These are phyloP conservation scores for Acromyrmex charruanus DNA, from an alignment of 1,140 invertebrate genomes.

Conservation along the genomic window DNA sequence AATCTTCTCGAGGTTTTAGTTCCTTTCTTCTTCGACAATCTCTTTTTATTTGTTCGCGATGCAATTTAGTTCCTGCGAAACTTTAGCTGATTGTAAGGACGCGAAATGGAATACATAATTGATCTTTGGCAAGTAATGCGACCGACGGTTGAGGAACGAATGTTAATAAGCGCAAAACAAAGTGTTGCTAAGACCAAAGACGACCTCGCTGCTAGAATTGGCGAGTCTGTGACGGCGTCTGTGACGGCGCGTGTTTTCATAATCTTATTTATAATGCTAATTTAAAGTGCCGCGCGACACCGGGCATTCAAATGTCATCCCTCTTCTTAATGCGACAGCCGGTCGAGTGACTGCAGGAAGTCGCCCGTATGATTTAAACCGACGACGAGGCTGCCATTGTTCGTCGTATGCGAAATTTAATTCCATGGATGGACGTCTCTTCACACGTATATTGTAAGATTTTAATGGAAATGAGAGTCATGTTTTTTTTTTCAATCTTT, in stretches of 20 bases:
- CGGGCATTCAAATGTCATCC: slow-evolving; percentile 71
- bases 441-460: not conserved
- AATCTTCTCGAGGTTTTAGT: not conserved
- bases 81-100: slow-evolving; percentile 32
- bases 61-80: slow-evolving; percentile 43
- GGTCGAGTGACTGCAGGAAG: slow-evolving; percentile 33
- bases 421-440: slow-evolving; percentile 4
- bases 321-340: slow-evolving; percentile 58
- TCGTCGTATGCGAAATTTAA: slow-evolving; percentile 22
- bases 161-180: slow-evolving; percentile 70
- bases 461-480: not conserved
- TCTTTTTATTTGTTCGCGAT: slow-evolving; percentile 42
- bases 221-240: slow-evolving; percentile 42
- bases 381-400: slow-evolving; percentile 30
- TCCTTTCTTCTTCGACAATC: not conserved
- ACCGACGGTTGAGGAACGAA: slow-evolving; percentile 60
- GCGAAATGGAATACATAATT: slow-evolving; percentile 64
- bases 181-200: slow-evolving; percentile 48
- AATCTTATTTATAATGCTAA: slow-evolving; percentile 73
- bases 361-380: slow-evolving; percentile 42
- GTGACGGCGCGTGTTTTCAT: slow-evolving; percentile 66
- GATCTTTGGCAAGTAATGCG: slow-evolving; percentile 67
- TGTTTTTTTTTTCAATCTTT: not conserved
- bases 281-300: slow-evolving; percentile 49
- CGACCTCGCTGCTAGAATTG: slow-evolving; percentile 65